Conservation (phyloP, 53 echinoderm and acorn worm species). For the Paracentrotus lividus region DNA sequence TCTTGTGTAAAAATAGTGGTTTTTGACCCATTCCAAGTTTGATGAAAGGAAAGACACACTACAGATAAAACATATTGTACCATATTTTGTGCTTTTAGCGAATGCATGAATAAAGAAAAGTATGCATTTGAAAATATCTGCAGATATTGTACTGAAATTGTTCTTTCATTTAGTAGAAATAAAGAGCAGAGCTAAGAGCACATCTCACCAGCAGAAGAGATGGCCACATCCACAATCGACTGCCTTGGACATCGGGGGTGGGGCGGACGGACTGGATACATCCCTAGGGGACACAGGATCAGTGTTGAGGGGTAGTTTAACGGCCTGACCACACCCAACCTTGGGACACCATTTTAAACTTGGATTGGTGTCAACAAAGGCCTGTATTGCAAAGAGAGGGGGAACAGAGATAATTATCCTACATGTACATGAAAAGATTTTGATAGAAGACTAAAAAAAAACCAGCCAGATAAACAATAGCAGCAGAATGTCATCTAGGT, state of each 20-base stretch:
- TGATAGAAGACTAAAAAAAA: not conserved
- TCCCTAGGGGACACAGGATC: conserved; percentile 72
- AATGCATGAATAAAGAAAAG: no score
- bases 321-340: conserved; percentile 91
- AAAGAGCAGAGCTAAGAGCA: not conserved
- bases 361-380: conserved; percentile 96
- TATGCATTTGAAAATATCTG: no score
- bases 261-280: conserved; percentile 79
- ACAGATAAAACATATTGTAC: no score
- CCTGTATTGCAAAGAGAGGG: conserved; percentile 67
- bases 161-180: not conserved
- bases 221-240: conserved; percentile 95
- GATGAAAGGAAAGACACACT: no score
- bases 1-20: no score
- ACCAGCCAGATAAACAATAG: no score
- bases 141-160: not conserved
- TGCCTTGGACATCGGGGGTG: conserved; percentile 95
- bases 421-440: not conserved
- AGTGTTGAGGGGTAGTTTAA: conserved; percentile 75
- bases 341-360: conserved; percentile 96
- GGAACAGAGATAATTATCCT: not conserved
- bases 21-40: no score
- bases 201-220: conserved; percentile 89
- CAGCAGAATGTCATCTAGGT: no score
- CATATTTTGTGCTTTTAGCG: no score